Conservation (phyloP, 1,140 invertebrate genomes). For the Apis laboriosa region DNA sequence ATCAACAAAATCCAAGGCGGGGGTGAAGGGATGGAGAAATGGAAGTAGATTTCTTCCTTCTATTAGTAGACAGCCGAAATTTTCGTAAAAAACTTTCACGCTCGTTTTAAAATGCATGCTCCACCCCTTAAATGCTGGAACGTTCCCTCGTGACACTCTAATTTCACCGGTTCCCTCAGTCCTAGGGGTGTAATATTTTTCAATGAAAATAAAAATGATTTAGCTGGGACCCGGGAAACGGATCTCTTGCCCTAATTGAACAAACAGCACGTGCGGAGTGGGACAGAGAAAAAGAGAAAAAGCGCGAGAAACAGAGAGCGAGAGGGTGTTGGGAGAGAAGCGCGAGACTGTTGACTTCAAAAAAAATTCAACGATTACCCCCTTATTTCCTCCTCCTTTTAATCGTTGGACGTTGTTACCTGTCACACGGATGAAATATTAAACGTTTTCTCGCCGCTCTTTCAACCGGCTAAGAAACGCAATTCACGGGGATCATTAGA, state of each 20-base stretch:
- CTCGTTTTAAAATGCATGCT: not conserved
- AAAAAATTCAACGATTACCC: conserved; percentile 36
- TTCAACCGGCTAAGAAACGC: not conserved
- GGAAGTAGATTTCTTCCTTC: conserved; percentile 10
- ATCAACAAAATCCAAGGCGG: conserved; percentile 57
- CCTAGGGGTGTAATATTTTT: conserved; percentile 13
- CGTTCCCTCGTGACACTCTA: conserved; percentile 11
- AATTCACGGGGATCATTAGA: conserved; percentile 31
- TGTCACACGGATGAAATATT: conserved; percentile 39
- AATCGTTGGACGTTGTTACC: conserved; percentile 34
- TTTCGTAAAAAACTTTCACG: conserved; percentile 9
- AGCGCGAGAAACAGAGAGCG: not conserved
- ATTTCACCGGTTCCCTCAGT: not conserved
- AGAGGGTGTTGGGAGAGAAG: not conserved
- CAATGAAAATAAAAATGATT: conserved; percentile 30
- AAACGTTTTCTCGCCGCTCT: conserved; percentile 20
- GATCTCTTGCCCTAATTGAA: conserved; percentile 18
- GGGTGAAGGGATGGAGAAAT: not conserved
- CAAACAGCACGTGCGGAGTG: not conserved
- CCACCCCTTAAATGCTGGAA: not conserved
- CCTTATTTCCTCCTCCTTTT: conserved; percentile 27
- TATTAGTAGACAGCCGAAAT: not conserved
- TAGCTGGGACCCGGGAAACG: not conserved
- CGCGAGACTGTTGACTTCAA: not conserved
- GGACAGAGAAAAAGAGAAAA: no score